phyloP scores from a whole-genome alignment of 1,140 invertebrate species.

The Caerostris darwini region DNA sequence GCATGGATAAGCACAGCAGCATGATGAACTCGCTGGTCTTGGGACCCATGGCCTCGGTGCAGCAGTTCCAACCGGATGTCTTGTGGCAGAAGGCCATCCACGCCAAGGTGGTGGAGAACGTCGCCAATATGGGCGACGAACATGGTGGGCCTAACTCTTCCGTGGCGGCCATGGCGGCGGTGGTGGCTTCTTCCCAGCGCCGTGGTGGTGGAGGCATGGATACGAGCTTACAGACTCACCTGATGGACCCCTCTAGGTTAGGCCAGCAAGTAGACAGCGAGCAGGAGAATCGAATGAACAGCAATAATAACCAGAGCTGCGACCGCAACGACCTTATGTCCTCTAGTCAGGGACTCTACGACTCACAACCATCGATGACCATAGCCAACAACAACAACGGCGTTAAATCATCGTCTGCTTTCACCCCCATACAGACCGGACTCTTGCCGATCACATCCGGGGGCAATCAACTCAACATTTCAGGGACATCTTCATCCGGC shows the following conservation, averaged over 20 bases:
- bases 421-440: constrained; percentile 87
- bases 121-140: constrained; percentile 2
- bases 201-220: background rate
- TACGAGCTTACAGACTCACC: constrained; percentile 68
- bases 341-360: constrained; percentile 74
- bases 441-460: constrained; percentile 72
- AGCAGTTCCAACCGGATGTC: constrained; percentile 65
- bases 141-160: constrained; percentile 55
- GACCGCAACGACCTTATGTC: constrained; percentile 59
- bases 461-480: constrained; percentile 62
- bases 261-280: constrained; percentile 34
- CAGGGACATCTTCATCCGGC: constrained; percentile 79
- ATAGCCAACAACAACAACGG: constrained; percentile 55
- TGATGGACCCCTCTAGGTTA: constrained; percentile 67
- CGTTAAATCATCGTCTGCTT: constrained; percentile 84
- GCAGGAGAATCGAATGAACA: constrained; percentile 65
- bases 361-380: constrained; percentile 56
- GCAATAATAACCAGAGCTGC: constrained; percentile 50
- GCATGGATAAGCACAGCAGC: constrained; percentile 75
- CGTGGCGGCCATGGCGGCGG: constrained; percentile 75
- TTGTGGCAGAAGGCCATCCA: constrained; percentile 74
- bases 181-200: constrained; percentile 71
- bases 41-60: constrained; percentile 48
- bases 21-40: constrained; percentile 59
- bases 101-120: constrained; percentile 49